Base-by-base conservation (phyloP, 1,140 invertebrate species). In the Lethrus apterus region DNA sequence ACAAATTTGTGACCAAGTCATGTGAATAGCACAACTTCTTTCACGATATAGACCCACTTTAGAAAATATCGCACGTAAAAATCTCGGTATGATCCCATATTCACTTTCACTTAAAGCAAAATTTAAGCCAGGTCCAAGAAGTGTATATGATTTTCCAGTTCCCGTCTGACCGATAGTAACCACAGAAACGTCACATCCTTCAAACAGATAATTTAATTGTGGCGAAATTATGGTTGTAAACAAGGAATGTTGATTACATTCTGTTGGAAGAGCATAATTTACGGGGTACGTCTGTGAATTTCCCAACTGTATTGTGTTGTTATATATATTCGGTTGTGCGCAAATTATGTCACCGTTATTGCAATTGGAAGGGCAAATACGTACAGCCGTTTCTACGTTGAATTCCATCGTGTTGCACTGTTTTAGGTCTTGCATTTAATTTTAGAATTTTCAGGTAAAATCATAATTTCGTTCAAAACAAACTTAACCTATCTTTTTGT, bases 161-260 rank as follows among this genome's bases (percentile, higher is more conserved):
- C 78, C 79, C 13, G 76, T 73, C 63, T 89, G 86, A 0, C 86
- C 86, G 64, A 87, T 84, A 9, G 84, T 80, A 19, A 87, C 75
- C 30, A 87, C 74, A 13, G 88, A 82, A 17, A 80, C 78, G 65
- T 83, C 80, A 56, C 80, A 83, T 2, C 81, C 80, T 62, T 82
- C 79, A 23, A 81, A 59, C 46, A 81, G 77, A 50, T 75, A 74
- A 49, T 75, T 75, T 10, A 81, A 71, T 55, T 81, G 65, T 1
- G 72, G 72, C 20, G 65, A 64, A 2, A 74, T 62, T 1, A 66
- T 64, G 31, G 64, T 65, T 31, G 61, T 58, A 44, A 70, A 75
- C 2, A 75, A 54, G 35, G 68, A 62, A 38, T 56, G 64, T 54
- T 75, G 72, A 2, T 61, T 62, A 46, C 65, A 71, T 51, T 75